These are phyloP conservation scores for Promerops cafer DNA, from an alignment of 2,113 vertebrate genomes.

Conservation along the genomic window DNA sequence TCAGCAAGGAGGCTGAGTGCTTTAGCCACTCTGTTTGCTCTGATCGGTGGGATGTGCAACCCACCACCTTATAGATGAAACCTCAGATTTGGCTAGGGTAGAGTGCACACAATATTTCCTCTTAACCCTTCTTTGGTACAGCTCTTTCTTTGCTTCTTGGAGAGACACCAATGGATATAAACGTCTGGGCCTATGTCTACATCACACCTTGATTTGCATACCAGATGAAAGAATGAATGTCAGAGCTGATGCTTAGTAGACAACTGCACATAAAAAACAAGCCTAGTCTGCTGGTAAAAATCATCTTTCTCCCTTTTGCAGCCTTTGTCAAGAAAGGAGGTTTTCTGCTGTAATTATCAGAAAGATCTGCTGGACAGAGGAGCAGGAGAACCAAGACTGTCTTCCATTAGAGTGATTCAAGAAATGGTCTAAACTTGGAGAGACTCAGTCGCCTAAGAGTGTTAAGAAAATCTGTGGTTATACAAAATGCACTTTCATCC, in stretches of 20 bases:
- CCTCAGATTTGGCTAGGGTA: background rate
- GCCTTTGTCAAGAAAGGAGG: background rate
- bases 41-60: rapidly evolving
- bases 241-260: background rate
- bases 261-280: background rate
- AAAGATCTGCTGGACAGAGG: background rate
- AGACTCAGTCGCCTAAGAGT: background rate
- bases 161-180: background rate
- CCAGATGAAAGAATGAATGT: background rate
- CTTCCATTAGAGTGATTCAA: background rate
- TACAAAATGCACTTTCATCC: background rate
- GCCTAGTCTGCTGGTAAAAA: background rate
- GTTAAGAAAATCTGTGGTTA: background rate
- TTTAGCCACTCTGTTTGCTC: background rate
- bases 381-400: background rate
- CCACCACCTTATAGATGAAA: background rate
- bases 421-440: background rate
- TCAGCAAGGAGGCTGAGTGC: background rate
- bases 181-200: background rate
- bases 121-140: background rate
- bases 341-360: background rate
- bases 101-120: background rate
- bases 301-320: background rate
- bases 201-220: background rate
- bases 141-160: background rate